These are phyloP conservation scores for Linhomoeus sp. DNA, from an alignment of 2,888 invertebrate species.

Conservation along the genomic window DNA sequence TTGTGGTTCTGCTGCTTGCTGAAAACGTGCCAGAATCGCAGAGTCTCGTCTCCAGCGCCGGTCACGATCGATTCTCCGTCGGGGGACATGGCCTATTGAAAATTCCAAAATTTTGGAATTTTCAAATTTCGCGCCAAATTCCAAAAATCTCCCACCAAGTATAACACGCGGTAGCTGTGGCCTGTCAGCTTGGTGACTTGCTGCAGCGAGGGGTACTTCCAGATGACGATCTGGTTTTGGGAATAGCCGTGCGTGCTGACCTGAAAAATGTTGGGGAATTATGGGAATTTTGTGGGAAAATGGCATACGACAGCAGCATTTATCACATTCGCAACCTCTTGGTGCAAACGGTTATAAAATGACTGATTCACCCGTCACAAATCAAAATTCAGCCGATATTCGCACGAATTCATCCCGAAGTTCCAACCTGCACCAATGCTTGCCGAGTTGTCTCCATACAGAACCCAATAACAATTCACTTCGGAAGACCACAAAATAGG, in stretches of 20 bases:
- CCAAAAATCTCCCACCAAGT: conserved; percentile 37
- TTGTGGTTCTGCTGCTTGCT: conserved; percentile 63
- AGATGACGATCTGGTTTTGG: conserved; percentile 92
- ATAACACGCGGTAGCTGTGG: conserved; percentile 82
- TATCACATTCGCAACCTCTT: no score
- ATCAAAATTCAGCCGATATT: no score
- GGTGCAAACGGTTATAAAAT: no score
- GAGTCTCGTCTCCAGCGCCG: conserved; percentile 91
- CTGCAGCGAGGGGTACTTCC: conserved; percentile 92
- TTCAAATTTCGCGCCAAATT: neutral
- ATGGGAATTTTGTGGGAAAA: no score
- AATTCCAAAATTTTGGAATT: neutral
- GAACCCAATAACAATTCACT: no score
- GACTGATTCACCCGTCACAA: no score
- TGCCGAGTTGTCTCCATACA: no score
- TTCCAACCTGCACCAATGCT: no score
- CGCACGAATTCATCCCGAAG: no score
- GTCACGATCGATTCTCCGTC: conserved; percentile 97
- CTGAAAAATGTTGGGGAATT: no score
- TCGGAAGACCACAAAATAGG: no score
- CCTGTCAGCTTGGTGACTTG: conserved; percentile 93
- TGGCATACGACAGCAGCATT: no score
- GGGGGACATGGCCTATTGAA: conserved; percentile 58
- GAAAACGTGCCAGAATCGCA: conserved; percentile 97
- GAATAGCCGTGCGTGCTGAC: conserved; percentile 90